Percentiles rank a stretch among this genome's conserved stretches.
phyloP scores from a whole-genome alignment of 2,113 vertebrate species.

The Callipepla californica region DNA sequence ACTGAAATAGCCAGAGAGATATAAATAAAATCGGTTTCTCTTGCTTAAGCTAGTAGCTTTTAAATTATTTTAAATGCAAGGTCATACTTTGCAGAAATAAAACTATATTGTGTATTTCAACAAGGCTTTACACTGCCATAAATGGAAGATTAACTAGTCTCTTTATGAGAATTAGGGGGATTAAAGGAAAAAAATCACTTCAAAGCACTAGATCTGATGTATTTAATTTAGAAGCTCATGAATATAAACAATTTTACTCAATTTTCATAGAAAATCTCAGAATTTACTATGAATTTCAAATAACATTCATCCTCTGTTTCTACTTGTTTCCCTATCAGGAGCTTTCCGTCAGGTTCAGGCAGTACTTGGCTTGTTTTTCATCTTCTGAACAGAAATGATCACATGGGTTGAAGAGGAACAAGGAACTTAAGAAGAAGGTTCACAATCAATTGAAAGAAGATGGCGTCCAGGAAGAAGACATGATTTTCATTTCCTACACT shows the following conservation, averaged over 20 bases:
- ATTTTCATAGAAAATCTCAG: background rate
- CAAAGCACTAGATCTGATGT: conserved; percentile 22
- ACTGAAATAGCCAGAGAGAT: background rate
- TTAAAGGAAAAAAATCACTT: conserved; percentile 36
- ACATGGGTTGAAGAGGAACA: background rate
- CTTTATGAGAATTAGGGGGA: background rate
- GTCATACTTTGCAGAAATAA: conserved; percentile 4
- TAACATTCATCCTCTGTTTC: background rate
- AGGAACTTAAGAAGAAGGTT: background rate
- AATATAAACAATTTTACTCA: conserved; percentile 24
- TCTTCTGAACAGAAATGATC: background rate
- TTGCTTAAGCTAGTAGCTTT: background rate
- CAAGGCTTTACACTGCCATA: background rate
- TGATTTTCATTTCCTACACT: background rate
- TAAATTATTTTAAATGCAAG: conserved; percentile 12
- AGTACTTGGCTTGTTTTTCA: background rate
- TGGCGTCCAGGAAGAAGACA: accelerated
- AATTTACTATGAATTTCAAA: conserved; percentile 11
- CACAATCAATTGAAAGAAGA: background rate
- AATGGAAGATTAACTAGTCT: conserved; percentile 22
- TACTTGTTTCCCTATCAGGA: background rate
- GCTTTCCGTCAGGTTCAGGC: background rate
- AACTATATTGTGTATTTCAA: background rate
- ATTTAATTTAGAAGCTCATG: conserved; percentile 10
- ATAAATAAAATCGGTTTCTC: background rate